Base-by-base conservation (phyloP, 2,797 vertebrate genomes). In the Premnoplex brunnescens region DNA sequence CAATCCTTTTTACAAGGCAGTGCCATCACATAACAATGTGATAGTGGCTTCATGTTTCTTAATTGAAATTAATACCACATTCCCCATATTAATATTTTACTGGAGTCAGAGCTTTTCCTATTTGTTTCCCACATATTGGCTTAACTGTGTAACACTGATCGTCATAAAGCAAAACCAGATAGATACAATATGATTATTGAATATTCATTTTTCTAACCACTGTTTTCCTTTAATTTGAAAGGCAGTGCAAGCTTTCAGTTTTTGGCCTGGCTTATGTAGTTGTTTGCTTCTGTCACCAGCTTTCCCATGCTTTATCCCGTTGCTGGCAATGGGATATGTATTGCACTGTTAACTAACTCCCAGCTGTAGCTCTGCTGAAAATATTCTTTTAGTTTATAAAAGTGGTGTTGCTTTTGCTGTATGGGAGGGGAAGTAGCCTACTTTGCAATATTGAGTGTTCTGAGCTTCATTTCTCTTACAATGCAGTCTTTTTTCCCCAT, bases 351-450 rank as follows among this genome's bases (percentile, higher is more conserved):
- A 74, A 69, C 76, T 79, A 72, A 69, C 51, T 89, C 60, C 62
- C 11, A 84, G n/a, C 62, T 81, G 52, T 58, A 72, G 14, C 90
- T 48, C 51, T 92, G 85, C 85, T 94, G 69, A 66, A 91, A 85
- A 63, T 64, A n/a, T 0, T 83, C 59, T 49, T 43, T 66, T 79
- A 32, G 64, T 69, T 58, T 49, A 17, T 59, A 37, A 19, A 49
- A 77, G 51, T 85, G 21, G 9, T 84, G 78, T 95, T 71, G 60
- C 74, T 93, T 82, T 89, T 76, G 55, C 73, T 89, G 14, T 77
- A 7, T 39, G 91, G 85, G 95, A 97, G 95, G 93, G 88, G 93
- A 90, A 94, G 91, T 95, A 93, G 91, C 91, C 91, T 97, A 93
- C 82, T 93, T 95, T 82, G 79, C 44, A 51, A 36, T 74, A 49